A percentile compares a stretch with the other conserved stretches of the same genome.
These are phyloP conservation scores for Excalfactoria chinensis DNA, from an alignment of 2,113 vertebrate genomes.

Conservation along the genomic window DNA sequence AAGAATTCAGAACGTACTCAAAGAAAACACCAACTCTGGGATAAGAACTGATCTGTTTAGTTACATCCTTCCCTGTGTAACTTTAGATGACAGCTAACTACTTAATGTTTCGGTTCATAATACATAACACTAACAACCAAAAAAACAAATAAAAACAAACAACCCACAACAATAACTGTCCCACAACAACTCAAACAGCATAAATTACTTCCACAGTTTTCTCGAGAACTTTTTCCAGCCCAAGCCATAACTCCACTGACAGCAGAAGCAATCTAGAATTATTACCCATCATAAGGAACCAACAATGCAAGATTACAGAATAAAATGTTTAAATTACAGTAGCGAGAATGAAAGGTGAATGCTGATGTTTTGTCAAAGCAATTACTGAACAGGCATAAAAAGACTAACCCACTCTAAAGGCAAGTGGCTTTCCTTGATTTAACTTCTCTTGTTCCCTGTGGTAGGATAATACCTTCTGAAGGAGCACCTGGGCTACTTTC, in stretches of 20 bases:
- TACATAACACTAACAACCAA: not conserved
- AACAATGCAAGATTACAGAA: not conserved
- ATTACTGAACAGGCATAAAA: constrained; percentile 46
- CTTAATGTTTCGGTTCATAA: not conserved
- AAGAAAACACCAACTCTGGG: not conserved
- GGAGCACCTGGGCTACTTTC: constrained; percentile 90
- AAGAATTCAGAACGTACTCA: not conserved
- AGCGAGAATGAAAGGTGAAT: not conserved
- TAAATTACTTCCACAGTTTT: not conserved
- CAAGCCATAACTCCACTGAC: not conserved
- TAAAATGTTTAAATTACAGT: not conserved
- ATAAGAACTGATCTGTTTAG: not conserved
- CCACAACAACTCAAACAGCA: not conserved
- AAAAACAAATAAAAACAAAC: not conserved
- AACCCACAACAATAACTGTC: not conserved
- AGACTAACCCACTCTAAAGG: constrained; percentile 96
- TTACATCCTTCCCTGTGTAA: not conserved
- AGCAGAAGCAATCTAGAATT: not conserved
- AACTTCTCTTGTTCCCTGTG: constrained; percentile 85
- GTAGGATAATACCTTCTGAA: constrained; percentile 90
- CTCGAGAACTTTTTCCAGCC: not conserved
- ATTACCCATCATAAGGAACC: not conserved
- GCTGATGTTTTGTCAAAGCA: not conserved
- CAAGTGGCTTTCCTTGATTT: constrained; percentile 87
- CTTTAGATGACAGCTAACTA: not conserved